Evolutionary conservation across 2,888 invertebrate genomes (phyloP).

Genomic region (Heteropelma amictum): DNA sequence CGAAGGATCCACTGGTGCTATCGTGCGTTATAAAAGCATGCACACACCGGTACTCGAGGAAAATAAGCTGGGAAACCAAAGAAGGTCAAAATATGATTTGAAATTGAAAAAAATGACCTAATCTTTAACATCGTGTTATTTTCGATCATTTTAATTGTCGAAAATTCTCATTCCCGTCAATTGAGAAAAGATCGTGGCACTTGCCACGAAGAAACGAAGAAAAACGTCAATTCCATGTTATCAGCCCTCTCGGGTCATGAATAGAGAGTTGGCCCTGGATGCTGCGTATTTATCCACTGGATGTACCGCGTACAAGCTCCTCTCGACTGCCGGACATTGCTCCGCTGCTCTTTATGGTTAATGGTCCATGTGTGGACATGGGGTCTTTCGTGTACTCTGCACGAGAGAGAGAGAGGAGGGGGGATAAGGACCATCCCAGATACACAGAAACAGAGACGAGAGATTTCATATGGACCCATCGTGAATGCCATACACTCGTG

Average conservation of each 20-base stretch:
- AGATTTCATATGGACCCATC: constrained; percentile 4
- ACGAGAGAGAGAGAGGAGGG: constrained; percentile 13
- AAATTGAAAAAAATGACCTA: too few relatives aligned
- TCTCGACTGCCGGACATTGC: constrained; percentile 25
- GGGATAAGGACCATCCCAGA: constrained; percentile 31
- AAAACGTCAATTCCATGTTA: not conserved
- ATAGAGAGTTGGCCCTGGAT: constrained; percentile 45
- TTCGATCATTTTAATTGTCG: not conserved
- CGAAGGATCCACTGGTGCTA: constrained; percentile 54
- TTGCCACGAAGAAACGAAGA: not conserved
- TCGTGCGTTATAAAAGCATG: constrained; percentile 18
- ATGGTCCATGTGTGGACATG: constrained; percentile 52
- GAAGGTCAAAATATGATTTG: too few relatives aligned
- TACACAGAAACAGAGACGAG: too few relatives aligned
- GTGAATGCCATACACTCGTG: not conserved
- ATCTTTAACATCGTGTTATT: too few relatives aligned
- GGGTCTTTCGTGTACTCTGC: constrained; percentile 7
- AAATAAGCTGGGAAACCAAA: too few relatives aligned
- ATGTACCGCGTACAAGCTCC: constrained; percentile 1
- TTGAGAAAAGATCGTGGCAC: constrained; percentile 9
- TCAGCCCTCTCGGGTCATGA: constrained; percentile 48
- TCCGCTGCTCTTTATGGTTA: constrained; percentile 26
- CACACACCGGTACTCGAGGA: too few relatives aligned
- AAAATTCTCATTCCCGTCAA: not conserved
- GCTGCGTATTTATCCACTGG: constrained; percentile 16